A percentile compares a stretch with the other conserved stretches of the same genome.
phyloP scores from a whole-genome alignment of 2,113 vertebrate genomes.

The Polypterus senegalus region DNA sequence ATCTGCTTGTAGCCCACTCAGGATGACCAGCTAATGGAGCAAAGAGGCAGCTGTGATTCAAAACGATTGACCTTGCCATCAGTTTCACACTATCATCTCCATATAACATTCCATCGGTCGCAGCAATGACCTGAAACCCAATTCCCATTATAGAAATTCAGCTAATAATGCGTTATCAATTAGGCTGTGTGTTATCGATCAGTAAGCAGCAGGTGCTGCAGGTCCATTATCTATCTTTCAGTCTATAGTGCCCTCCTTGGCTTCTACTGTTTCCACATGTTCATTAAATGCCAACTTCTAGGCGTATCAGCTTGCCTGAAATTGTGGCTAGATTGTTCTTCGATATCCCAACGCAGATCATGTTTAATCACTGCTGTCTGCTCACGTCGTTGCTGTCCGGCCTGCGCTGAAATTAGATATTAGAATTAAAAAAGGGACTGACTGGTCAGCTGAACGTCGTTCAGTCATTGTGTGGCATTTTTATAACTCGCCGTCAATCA shows the following conservation, averaged over 20 bases:
- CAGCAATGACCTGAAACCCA: slow-evolving; percentile 54
- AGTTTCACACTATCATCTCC: slow-evolving; percentile 38
- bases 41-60: slow-evolving; percentile 41
- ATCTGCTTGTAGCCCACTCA: too few relatives aligned
- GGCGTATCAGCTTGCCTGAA: slow-evolving; percentile 41
- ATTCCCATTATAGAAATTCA: slow-evolving; percentile 46
- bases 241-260: slow-evolving; percentile 28
- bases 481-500: too few relatives aligned
- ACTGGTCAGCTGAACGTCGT: too few relatives aligned
- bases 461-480: too few relatives aligned
- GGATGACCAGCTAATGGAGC: slow-evolving; percentile 32
- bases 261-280: slow-evolving; percentile 44
- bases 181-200: slow-evolving; percentile 56
- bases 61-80: slow-evolving; percentile 56
- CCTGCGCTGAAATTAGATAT: neutral
- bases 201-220: slow-evolving; percentile 54
- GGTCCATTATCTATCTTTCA: slow-evolving; percentile 50
- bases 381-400: slow-evolving; percentile 11
- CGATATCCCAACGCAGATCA: slow-evolving; percentile 46
- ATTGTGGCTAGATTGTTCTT: slow-evolving; percentile 38
- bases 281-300: slow-evolving; percentile 36
- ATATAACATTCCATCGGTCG: slow-evolving; percentile 30
- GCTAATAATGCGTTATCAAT: slow-evolving; percentile 64
- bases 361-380: slow-evolving; percentile 38
- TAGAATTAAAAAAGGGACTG: neutral